Base-by-base conservation (phyloP, 2,797 vertebrate species). In the Trachurus trachurus region DNA sequence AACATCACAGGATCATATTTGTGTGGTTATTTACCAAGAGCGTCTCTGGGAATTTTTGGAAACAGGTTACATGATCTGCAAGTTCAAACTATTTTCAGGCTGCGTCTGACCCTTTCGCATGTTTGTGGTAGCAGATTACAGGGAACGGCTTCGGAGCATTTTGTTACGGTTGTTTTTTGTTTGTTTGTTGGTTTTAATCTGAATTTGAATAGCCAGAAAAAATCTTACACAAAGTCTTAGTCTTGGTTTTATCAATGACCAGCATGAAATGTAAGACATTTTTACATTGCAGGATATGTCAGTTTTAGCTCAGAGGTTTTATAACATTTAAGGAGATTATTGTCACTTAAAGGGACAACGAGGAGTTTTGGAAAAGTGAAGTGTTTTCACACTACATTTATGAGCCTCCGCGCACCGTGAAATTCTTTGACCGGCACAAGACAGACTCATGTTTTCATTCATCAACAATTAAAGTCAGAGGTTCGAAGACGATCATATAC, bases 11-110 rank as follows among this genome's bases (percentile, higher is more conserved):
- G 19, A 11, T 29, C 21, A 39, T 39, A 13, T 65, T 31, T 2
- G 5, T 4, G 29, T 21, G 16, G 44, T 21, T 54, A 67, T 53
- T 42, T 10, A 40, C 15, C 17, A 5, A 2, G 34, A 31, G 31
- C 4, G 4, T 3, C 2, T 47, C 26, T 54, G 40, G 52, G 15
- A 63, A 56, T 45, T 34, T 69, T 37, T 71, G 31, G 42, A 57
- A 58, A 19, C 19, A 19, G 13, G 42, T 68, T 47, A 59, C 10
- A 29, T 54, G 58, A 72, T 62, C 60, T 63, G 8, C 12, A 44
- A 16, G 22, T 54, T 29, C 1, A 26, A 40, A 49, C 57, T 62
- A 53, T 52, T 60, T 42, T 61, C 50, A 57, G 53, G 16, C 29
- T 47, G 11, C 0, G 11, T 34, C 45, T 29, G 7, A 16, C 26